Base-by-base conservation (phyloP, 2,113 vertebrate species). In the Camelus bactrianus region DNA sequence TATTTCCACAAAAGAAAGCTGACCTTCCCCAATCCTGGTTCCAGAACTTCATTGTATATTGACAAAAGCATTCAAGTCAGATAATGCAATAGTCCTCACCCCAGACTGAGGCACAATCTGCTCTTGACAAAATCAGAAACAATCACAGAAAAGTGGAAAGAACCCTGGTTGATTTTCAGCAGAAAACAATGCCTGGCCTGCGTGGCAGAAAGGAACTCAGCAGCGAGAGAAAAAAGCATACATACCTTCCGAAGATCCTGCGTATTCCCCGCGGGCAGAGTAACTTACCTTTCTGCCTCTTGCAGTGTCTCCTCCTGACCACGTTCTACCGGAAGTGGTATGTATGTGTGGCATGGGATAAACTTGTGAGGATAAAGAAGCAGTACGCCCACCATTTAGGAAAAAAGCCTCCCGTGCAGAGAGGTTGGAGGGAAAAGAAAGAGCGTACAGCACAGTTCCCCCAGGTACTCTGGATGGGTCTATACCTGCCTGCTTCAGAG, bases 241-340 rank as follows among this genome's bases (percentile, higher is more conserved):
- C 98, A 0, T 84, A 98, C 99, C 95, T 98, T 98, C 91, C 62
- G 95, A 92, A 96, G 97, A 67, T 73, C 85, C 54, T 62, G 75
- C 58, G 0, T 13, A 24, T 69, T 73, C 95, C n/a, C 50, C 42
- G 38, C 0, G 20, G 14, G 73, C 35, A 69, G 60, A 9, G 0
- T 0, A 28, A 98, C 98, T 98, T 98, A 99, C 98, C 98, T 98
- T 98, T 97, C 13, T 6, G n/a, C 50, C 28, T n/a, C 32, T 96
- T n/a, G 64, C 77, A 89, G 93, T 69, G 30, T 69, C 56, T 92
- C 58, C 5, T 96, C 81, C 48, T 88, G 76, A 80, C 6, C 35
- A 17, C 60, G 84, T 82, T 24, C 70, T 69, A 89, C 93, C 9
- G 52, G 56, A 22, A 83, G 3, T 93, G 56, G 79, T 60, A n/a